Base-by-base conservation (phyloP, 64 coral and sea anemone genomes). In the Cladopsammia gracilis region DNA sequence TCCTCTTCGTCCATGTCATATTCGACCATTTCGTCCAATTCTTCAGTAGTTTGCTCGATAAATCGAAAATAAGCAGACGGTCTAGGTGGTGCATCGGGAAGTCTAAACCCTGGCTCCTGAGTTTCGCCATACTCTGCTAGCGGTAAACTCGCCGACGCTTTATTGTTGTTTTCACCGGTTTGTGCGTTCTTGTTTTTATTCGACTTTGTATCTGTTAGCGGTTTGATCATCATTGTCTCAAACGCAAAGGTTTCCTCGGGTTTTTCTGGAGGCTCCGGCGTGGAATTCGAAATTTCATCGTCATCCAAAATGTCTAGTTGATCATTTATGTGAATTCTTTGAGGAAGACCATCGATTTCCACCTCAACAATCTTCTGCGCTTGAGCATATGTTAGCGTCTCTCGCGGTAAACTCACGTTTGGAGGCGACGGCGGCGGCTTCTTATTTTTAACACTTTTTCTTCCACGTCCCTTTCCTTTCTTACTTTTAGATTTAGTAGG, bases 1-100 rank as follows among this genome's bases (percentile, higher is more conserved):
- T 99, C 98, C 64, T 99, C 98, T 58, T 99, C 98, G 80, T 98
- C 96, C 96, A 98, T 98, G 24, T 98, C 96, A 88, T 98, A 98
- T 20, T 98, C 96, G 0, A 98, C 92, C 92, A 94, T 98, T 76
- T 98, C 96, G 87, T 99, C 98, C 70, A 99, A 79, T 81, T 99
- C 98, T 73, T 99, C 98, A 48, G 89, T 93, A 16, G 94, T 96
- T 62, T 96, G 95, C 62, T 99, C 98, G 62, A 99, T 99, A 78
- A 99, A 99, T 91, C 98, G 91, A 76, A 99, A 99, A 83, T 99
- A 99, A 71, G 98, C 90, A 45, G 91, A 94, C 43, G 98, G 91
- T 56, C 98, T 90, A 18, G 84, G 50, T 18, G 98, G 98, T 71
- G 98, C 94, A 99, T 99, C 98, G 45, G 94, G 98, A 25, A 91